phyloP scores from a whole-genome alignment of 2,797 vertebrate species.

The Pseudomugil tenellus region DNA sequence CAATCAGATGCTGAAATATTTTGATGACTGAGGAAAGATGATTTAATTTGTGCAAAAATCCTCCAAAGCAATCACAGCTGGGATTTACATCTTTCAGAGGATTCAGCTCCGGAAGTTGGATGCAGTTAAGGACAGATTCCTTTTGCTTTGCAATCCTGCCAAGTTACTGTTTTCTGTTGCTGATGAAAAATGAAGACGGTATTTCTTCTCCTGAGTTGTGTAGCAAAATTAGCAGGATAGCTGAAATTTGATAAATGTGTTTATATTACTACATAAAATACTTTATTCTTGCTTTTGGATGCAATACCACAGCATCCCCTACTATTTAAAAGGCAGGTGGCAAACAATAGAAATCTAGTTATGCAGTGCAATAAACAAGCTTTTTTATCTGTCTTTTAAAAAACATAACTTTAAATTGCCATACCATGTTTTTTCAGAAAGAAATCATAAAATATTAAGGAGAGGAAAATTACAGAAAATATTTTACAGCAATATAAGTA shows the following conservation, averaged over 20 bases:
- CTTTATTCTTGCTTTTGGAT: slow-evolving; percentile 7
- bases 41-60: slow-evolving; percentile 32
- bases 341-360: no score
- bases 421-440: no score
- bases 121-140: slow-evolving; percentile 17
- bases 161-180: slow-evolving; percentile 16
- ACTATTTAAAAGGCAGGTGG: no score
- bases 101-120: slow-evolving; percentile 20
- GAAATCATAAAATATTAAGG: no score
- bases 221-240: slow-evolving; percentile 8
- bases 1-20: slow-evolving; percentile 15
- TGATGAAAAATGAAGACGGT: slow-evolving; percentile 5
- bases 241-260: background rate
- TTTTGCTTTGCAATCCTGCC: slow-evolving; percentile 12
- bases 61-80: slow-evolving; percentile 23
- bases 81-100: slow-evolving; percentile 28
- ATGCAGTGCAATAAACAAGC: no score
- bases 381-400: no score
- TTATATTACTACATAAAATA: background rate
- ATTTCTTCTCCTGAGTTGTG: background rate
- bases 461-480: no score
- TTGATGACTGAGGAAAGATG: slow-evolving; percentile 4
- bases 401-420: no score
- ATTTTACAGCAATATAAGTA: no score
- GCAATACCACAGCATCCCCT: no score